Conservation (phyloP, 1,140 invertebrate genomes). For the Trichonephila clavipes region DNA sequence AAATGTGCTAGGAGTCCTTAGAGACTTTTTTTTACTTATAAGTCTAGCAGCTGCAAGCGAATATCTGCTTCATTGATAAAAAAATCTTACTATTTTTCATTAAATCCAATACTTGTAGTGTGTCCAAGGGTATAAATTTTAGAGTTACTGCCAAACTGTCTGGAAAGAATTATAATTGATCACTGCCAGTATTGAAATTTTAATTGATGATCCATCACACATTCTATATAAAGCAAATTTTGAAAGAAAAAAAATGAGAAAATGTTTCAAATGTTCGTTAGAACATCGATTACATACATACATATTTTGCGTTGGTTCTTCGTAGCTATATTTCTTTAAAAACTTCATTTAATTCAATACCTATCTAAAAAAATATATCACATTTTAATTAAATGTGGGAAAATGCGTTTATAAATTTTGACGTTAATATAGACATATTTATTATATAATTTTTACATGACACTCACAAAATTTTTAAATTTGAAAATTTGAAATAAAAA, state of each 20-base stretch:
- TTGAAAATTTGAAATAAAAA: no score
- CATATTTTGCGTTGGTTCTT: no score
- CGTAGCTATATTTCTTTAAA: no score
- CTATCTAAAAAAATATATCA: no score
- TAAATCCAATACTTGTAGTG: background rate
- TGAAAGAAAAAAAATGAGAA: background rate
- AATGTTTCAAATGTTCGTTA: background rate
- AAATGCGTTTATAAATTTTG: no score
- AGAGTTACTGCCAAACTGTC: background rate
- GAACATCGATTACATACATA: no score
- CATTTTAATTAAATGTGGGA: no score
- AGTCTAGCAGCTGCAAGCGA: background rate
- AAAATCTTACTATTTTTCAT: background rate
- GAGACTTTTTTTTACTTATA: background rate
- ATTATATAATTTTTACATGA: no score
- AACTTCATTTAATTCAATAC: no score
- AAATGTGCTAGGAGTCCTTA: background rate
- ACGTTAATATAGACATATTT: no score
- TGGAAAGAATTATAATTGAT: background rate
- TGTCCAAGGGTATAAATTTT: background rate
- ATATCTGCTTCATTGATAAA: background rate
- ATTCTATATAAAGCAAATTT: background rate
- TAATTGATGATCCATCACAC: background rate
- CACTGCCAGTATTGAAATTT: background rate
- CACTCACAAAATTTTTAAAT: no score